These are phyloP conservation scores for Ciconia stormi DNA, from an alignment of 2,113 vertebrate genomes.

Conservation along the genomic window DNA sequence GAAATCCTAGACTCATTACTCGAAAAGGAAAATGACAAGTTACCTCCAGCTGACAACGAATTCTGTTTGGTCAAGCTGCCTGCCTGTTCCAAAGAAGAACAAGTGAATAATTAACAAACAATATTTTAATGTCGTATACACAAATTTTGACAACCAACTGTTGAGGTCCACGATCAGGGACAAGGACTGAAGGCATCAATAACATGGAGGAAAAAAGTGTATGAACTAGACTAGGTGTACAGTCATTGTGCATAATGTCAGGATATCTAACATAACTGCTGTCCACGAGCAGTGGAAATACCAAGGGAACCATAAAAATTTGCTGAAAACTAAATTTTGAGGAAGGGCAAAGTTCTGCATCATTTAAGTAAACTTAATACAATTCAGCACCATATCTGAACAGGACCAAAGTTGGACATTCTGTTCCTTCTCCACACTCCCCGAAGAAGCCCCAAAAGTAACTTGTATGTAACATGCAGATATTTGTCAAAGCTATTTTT, in stretches of 20 bases:
- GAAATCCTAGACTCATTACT: slow-evolving; percentile 86
- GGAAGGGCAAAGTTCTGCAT: background rate
- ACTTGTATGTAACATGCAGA: background rate
- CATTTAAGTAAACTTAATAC: background rate
- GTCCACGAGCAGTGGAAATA: background rate
- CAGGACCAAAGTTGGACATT: background rate
- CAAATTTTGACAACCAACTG: background rate
- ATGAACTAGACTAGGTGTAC: background rate
- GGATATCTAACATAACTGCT: background rate
- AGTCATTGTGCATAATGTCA: background rate
- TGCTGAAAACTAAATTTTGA: background rate
- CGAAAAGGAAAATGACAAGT: slow-evolving; percentile 78
- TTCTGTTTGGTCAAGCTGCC: slow-evolving; percentile 84
- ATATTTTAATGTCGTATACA: background rate
- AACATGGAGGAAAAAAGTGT: background rate
- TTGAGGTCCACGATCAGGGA: background rate
- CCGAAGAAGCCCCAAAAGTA: background rate
- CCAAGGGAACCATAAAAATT: background rate
- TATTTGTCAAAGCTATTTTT: background rate
- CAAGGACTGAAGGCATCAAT: background rate
- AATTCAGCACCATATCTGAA: background rate
- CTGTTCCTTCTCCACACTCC: background rate
- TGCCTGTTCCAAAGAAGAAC: slow-evolving; percentile 72
- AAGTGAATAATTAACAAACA: background rate
- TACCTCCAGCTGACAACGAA: slow-evolving; percentile 78